Conservation (phyloP, 2,888 invertebrate genomes). For the Drosophila kanekoi region DNA sequence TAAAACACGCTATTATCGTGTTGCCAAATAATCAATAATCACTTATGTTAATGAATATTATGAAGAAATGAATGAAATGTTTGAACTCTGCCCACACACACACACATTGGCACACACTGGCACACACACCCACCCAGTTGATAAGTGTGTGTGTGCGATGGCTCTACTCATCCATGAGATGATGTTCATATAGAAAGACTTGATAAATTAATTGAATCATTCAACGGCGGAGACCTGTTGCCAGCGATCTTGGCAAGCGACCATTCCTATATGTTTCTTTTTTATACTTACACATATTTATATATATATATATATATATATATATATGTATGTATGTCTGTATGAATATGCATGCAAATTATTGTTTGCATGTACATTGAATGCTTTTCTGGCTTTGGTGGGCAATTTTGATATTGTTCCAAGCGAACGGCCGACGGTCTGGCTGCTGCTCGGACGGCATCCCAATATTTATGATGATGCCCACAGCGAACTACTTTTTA, state of each 20-base stretch:
- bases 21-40: slow-evolving; percentile 49
- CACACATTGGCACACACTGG: background rate
- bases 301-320: too few relatives aligned
- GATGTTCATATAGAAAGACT: slow-evolving; percentile 71
- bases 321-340: slow-evolving; percentile 3
- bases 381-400: slow-evolving; percentile 23
- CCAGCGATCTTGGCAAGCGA: slow-evolving; percentile 68
- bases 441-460: slow-evolving; percentile 11
- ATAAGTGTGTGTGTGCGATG: slow-evolving; percentile 12
- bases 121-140: background rate
- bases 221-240: slow-evolving; percentile 78
- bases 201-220: slow-evolving; percentile 82
- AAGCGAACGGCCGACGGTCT: slow-evolving; percentile 19
- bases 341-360: slow-evolving; percentile 14
- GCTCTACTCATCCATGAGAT: slow-evolving; percentile 66
- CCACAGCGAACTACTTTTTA: slow-evolving; percentile 7
- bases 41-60: slow-evolving; percentile 36
- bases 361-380: slow-evolving; percentile 9
- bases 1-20: slow-evolving; percentile 38
- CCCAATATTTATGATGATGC: slow-evolving; percentile 56
- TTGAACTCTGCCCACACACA: slow-evolving; percentile 38
- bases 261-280: slow-evolving; percentile 39
- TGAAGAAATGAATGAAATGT: slow-evolving; percentile 45
- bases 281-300: slow-evolving; percentile 10
- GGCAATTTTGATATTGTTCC: slow-evolving; percentile 48